Evolutionary conservation across 2,113 vertebrate species (phyloP).

Genomic region (Spermophilus dauricus): DNA sequence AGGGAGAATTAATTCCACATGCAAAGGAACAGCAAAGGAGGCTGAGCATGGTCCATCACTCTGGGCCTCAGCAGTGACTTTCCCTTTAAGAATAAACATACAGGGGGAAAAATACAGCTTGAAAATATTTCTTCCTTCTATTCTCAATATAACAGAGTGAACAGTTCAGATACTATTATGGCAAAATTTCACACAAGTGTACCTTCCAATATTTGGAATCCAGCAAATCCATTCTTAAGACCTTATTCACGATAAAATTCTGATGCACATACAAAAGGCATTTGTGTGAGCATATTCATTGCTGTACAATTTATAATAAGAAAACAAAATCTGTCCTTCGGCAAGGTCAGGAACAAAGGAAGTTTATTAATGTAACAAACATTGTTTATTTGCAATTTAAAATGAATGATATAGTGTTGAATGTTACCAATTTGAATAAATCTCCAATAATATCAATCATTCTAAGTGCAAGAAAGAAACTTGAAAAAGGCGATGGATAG

Average conservation of each 20-base stretch:
- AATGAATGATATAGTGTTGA: background rate
- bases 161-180: background rate
- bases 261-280: background rate
- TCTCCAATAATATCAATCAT: background rate
- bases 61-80: background rate
- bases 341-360: background rate
- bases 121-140: background rate
- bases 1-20: background rate
- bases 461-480: background rate
- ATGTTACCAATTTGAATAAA: background rate
- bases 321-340: background rate
- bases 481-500: background rate
- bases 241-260: background rate
- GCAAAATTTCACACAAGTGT: background rate
- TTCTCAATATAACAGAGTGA: background rate
- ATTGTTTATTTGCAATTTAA: slow-evolving; percentile 23
- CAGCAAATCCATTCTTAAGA: background rate
- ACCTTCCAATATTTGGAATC: background rate
- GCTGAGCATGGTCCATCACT: background rate
- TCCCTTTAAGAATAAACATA: background rate
- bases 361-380: background rate
- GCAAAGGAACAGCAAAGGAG: background rate
- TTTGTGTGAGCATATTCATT: background rate
- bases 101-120: background rate
- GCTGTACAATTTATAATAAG: background rate